Base-by-base conservation (phyloP, 1,140 invertebrate genomes). In the Bradynema listronoti region DNA sequence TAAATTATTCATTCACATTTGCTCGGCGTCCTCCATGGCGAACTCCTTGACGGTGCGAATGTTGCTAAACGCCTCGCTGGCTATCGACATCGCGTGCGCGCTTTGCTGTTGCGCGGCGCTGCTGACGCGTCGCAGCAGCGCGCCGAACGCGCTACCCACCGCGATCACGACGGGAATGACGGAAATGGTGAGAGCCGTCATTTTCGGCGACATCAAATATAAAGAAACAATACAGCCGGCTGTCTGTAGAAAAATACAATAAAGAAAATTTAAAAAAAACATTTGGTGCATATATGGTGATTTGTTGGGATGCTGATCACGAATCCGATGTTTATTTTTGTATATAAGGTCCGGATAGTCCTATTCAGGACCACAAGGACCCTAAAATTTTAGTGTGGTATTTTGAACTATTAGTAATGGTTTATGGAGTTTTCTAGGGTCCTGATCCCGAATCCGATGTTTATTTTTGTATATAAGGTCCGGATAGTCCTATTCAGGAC, bases 31-130 rank as follows among this genome's bases (percentile, higher is more conserved):
- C 34, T 87, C 84, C 79, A 90, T 91, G 1, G 90, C 89, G 82
- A 94, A 94, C 7, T 89, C 88, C 72, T 89, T 81, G 5, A 86
- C 91, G 7, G 91, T 95, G 56, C 90, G 81, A 55, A 95, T 87
- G 79, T 95, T 95, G 29, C 86, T 84, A 57, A 96, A 83, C 4
- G 89, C 89, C 82, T 96, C 92, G 80, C 92, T 89, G 24, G 88
- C 89, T 41, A 94, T 86, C 4, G 86, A 83, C 0, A 88, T 89
- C 1, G 89, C 85, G 76, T 86, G 86, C 57, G 89, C 87, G 52
- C 87, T 81, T 87, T 93, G 87, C 4, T 83, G 83, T 79, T 90
- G 88, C 14, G 88, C 87, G 71, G 83, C 80, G 68, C 84, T 82
- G 1, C 88, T 90, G 33, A 89, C 76, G 66, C 82, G 83, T 49